Conservation (phyloP, 2,797 vertebrate genomes). For the Bucorvus abyssinicus region DNA sequence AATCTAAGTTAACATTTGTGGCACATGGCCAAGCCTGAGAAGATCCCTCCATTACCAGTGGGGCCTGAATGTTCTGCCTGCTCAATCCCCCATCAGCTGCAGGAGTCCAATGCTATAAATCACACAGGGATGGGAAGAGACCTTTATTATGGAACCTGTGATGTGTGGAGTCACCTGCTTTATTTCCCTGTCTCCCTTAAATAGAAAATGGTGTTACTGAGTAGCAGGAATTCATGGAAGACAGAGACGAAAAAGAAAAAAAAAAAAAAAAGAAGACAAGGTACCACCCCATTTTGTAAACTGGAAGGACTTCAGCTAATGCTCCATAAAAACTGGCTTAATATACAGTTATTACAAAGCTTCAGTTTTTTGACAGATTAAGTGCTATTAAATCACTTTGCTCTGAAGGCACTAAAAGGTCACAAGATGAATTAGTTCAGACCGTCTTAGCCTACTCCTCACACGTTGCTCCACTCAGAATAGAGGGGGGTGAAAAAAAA, state of each 20-base stretch:
- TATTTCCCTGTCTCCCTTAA: neutral
- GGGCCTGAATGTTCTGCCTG: neutral
- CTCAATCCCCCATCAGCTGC: fast-evolving
- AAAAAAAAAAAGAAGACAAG: neutral
- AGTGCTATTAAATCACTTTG: conserved; percentile 83
- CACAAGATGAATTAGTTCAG: conserved; percentile 81
- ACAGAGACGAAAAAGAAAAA: neutral
- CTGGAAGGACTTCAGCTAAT: conserved; percentile 75
- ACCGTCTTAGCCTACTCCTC: conserved; percentile 70
- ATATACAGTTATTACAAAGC: conserved; percentile 82
- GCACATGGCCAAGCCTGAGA: neutral
- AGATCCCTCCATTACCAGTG: neutral
- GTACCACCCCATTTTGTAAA: conserved; percentile 66
- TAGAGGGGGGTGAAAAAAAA: conserved; percentile 43
- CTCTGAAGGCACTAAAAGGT: conserved; percentile 79
- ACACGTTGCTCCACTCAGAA: conserved; percentile 50
- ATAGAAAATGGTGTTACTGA: neutral
- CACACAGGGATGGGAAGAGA: neutral
- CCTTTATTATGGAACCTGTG: neutral
- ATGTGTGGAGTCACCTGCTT: neutral
- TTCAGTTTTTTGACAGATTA: conserved; percentile 82
- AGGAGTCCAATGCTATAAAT: neutral
- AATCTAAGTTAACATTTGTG: neutral
- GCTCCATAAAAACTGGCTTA: conserved; percentile 76
- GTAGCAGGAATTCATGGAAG: neutral